phyloP scores from a whole-genome alignment of 2,888 invertebrate species.

The Polia nebulosa region DNA sequence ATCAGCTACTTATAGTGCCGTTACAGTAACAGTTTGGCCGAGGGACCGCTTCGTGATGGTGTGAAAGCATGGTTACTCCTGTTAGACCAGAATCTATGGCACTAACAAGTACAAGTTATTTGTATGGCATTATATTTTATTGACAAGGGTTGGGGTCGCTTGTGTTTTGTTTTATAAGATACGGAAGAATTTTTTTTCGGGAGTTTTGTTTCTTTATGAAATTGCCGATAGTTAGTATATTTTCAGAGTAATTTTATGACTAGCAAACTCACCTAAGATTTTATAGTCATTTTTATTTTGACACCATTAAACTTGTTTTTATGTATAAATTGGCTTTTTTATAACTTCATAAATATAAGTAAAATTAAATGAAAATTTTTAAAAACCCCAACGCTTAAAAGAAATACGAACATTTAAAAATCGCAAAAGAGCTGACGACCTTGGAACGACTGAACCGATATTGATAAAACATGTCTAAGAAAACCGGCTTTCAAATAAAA shows the following conservation, averaged over 20 bases:
- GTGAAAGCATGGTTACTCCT: constrained; percentile 12
- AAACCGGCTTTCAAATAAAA: too few species aligned
- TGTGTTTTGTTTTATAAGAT: neutral
- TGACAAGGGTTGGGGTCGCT: constrained; percentile 6
- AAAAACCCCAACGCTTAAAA: too few species aligned
- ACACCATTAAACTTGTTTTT: neutral
- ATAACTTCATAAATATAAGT: neutral
- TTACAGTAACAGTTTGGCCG: constrained; percentile 2
- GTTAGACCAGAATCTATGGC: constrained; percentile 42
- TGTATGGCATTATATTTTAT: constrained; percentile 1
- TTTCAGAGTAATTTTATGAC: too few species aligned
- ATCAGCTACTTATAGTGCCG: constrained; percentile 13
- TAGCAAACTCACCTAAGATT: neutral
- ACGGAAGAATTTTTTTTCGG: neutral
- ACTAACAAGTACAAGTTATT: constrained; percentile 31
- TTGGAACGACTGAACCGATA: too few species aligned
- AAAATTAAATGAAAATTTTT: too few species aligned
- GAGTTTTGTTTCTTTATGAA: neutral
- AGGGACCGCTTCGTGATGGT: constrained; percentile 27
- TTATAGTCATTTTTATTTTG: neutral
- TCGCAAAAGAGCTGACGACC: too few species aligned
- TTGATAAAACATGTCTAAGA: too few species aligned
- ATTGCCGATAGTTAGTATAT: neutral
- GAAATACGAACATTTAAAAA: too few species aligned
- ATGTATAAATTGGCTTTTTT: neutral